Conservation (phyloP, 2,113 vertebrate species). For the Heterotilapia buettikoferi region DNA sequence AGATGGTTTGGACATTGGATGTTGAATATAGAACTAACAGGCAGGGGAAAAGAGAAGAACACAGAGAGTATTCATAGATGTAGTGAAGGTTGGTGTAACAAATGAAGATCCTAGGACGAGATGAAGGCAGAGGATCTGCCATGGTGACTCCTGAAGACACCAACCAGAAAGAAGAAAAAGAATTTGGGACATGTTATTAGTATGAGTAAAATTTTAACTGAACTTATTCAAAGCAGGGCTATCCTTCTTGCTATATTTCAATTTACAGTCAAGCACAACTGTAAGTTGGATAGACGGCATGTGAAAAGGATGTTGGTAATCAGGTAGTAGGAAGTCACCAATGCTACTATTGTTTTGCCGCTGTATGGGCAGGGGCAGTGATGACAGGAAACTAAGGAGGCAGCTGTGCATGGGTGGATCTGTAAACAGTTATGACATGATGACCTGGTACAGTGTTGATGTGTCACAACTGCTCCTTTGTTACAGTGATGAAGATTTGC, state of each 20-base stretch:
- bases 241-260: background rate
- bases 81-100: background rate
- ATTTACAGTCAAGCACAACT: background rate
- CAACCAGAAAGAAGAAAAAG: background rate
- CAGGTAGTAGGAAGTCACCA: background rate
- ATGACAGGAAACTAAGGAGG: constrained; percentile 35
- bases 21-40: background rate
- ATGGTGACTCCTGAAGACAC: background rate
- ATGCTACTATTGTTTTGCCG: background rate
- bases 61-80: background rate
- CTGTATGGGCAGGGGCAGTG: background rate
- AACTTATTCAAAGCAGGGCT: background rate
- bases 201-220: background rate
- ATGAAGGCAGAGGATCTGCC: background rate
- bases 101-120: background rate
- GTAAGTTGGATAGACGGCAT: background rate
- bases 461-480: constrained; percentile 37
- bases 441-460: constrained; percentile 50
- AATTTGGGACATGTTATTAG: background rate
- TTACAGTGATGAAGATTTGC: constrained; percentile 28
- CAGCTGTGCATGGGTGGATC: constrained; percentile 47
- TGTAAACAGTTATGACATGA: constrained; percentile 46
- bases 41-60: background rate
- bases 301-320: constrained; percentile 10
- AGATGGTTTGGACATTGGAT: background rate